A percentile compares a stretch with the other conserved stretches of the same genome.
Conservation (phyloP, 64 coral and sea anemone genomes). For the Porites australiensis region DNA sequence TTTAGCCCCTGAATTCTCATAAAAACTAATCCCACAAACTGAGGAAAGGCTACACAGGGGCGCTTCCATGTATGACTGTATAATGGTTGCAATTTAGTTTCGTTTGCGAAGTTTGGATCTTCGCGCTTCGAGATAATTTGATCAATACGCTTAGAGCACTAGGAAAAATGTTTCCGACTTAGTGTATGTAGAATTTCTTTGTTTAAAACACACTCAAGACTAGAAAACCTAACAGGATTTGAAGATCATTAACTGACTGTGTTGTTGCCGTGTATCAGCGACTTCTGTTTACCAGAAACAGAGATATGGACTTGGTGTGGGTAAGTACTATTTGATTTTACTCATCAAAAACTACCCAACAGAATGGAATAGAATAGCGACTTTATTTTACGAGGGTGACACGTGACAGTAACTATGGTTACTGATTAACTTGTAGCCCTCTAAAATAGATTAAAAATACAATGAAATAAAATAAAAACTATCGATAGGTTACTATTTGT, state of each 20-base stretch:
- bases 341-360: background rate
- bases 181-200: conserved; percentile 15
- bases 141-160: conserved; percentile 28
- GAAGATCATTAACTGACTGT: background rate
- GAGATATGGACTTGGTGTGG: background rate
- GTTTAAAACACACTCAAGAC: background rate
- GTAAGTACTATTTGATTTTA: conserved; percentile 23
- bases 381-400: no score
- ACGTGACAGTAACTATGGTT: no score
- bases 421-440: no score
- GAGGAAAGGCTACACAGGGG: conserved; percentile 38
- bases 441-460: no score
- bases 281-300: background rate
- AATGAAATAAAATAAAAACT: no score
- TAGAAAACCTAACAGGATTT: background rate
- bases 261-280: background rate
- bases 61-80: background rate
- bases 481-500: no score
- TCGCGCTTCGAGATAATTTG: background rate
- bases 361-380: no score
- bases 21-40: background rate
- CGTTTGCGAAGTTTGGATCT: background rate
- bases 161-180: conserved; percentile 39
- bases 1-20: conserved; percentile 23
- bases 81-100: background rate